Base-by-base conservation (phyloP, 1,140 invertebrate genomes). In the Papilio glaucus region DNA sequence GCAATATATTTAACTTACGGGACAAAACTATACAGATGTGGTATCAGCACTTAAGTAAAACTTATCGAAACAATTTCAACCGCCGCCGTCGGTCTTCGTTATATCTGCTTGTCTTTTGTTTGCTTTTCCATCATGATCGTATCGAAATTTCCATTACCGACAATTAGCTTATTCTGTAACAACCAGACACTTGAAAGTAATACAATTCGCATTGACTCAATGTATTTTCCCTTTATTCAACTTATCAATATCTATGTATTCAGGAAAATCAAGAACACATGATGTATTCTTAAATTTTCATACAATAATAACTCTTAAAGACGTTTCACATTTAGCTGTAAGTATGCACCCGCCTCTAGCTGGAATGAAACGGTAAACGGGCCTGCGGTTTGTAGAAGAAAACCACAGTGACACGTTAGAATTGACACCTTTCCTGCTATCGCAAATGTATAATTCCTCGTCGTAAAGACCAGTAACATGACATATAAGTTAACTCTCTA, bases 301-400 rank as follows among this genome's bases (percentile, higher is more conserved):
- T 26, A 12, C 18, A 57, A 57, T 53, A 4, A 57, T 57, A 21
- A 57, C 24, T 26, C 9, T 24, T n/a, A 12, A 57, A 57, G 42
- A 45, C 42, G 42, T 15, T 33, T 33, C 6, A 53, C 9, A 57
- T 57, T 57, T 57, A 12, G 21, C 12, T 24, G 18, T 24, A 26
- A 12, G 49, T 57, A 57, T 57, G 49, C 4, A 24, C 8, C 24
- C 18, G 3, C 49, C 21, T 33, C 29, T 33, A 33, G 49, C 49
- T 57, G 49, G 9, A 67, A 65, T 65, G 38, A 67, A 67, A 67
- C 63, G 63, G 63, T 67, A 67, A 67, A 67, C 39, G 24, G 10
- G 63, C 39, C 21, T 67, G 63, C 39, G 63, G 63, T 67, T 67
- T 42, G 63, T 67, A 67, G 10, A 26, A 42, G 63, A 42, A 67